Percentiles rank a stretch among this genome's conserved stretches.
phyloP scores from a whole-genome alignment of 2,113 vertebrate species.

The Lophius piscatorius region DNA sequence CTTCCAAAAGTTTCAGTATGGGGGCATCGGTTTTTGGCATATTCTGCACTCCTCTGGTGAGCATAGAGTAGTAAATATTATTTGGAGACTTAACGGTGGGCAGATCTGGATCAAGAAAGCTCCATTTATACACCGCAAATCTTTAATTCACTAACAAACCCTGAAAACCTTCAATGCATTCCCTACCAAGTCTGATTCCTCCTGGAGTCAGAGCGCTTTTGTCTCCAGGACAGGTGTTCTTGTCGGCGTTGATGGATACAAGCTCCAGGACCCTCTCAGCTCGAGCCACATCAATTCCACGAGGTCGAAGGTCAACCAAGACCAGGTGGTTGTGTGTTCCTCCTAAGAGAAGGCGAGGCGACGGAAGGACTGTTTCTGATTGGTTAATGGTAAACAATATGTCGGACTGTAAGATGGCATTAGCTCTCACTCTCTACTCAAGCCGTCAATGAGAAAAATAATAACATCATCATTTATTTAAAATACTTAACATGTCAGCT shows the following conservation, averaged over 20 bases:
- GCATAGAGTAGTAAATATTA: too few relatives aligned
- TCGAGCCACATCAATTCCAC: slow-evolving; percentile 87
- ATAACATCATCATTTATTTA: not conserved
- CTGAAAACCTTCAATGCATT: too few relatives aligned
- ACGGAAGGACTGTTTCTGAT: not conserved
- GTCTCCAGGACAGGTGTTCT: slow-evolving; percentile 94
- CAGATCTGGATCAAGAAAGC: too few relatives aligned
- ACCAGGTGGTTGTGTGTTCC: slow-evolving; percentile 94
- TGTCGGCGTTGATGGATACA: slow-evolving; percentile 91
- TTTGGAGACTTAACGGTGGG: too few relatives aligned
- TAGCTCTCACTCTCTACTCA: slow-evolving; percentile 3
- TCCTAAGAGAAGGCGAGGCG: slow-evolving; percentile 69
- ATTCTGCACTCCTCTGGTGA: too few relatives aligned
- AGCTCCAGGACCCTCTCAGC: slow-evolving; percentile 90
- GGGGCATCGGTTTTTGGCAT: too few relatives aligned
- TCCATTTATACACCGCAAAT: too few relatives aligned
- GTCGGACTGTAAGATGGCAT: not conserved
- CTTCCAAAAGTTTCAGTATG: too few relatives aligned
- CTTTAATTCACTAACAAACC: too few relatives aligned
- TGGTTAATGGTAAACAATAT: not conserved
- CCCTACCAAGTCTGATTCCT: slow-evolving; percentile 86
- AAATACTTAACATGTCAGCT: too few relatives aligned
- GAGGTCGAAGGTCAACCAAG: slow-evolving; percentile 90
- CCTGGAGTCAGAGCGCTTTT: slow-evolving; percentile 87
- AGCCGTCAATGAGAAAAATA: slow-evolving; percentile 1